phyloP scores from a whole-genome alignment of 1,140 invertebrate genomes.

The Maconellicoccus hirsutus region DNA sequence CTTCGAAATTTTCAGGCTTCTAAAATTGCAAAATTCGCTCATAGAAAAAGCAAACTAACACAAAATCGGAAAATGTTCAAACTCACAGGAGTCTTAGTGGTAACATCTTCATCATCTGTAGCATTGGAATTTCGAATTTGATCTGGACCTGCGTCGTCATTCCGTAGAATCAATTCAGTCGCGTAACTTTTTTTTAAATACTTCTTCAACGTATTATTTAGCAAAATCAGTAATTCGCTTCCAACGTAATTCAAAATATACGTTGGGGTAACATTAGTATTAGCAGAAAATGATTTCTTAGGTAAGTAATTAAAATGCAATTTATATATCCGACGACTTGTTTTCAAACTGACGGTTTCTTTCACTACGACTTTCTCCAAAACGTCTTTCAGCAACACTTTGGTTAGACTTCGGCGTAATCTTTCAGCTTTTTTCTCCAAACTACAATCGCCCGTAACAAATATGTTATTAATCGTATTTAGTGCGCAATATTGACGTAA shows the following conservation, averaged over 20 bases:
- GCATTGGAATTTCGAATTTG: background rate
- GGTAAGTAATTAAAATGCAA: conserved; percentile 62
- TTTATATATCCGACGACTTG: conserved; percentile 40
- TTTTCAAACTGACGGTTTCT: conserved; percentile 35
- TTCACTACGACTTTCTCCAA: conserved; percentile 58
- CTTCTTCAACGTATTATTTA: conserved; percentile 33
- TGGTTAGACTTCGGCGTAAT: conserved; percentile 55
- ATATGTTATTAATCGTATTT: no score
- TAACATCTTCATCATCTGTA: background rate
- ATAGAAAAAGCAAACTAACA: background rate
- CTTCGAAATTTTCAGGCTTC: conserved; percentile 15
- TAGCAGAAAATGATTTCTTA: conserved; percentile 52
- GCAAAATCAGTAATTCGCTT: conserved; percentile 40
- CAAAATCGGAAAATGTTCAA: no score
- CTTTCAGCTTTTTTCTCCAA: conserved; percentile 51
- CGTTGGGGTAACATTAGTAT: conserved; percentile 54
- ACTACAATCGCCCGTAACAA: no score
- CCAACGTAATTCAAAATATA: conserved; percentile 52
- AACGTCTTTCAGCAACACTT: conserved; percentile 64
- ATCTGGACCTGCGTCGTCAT: background rate
- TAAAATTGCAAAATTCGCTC: background rate
- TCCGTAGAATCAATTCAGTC: conserved; percentile 28
- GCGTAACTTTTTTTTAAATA: conserved; percentile 26
- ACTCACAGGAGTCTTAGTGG: no score
- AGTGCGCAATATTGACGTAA: no score